Conservation (phyloP, 2,888 invertebrate species). For the Eupithecia pulchellata region DNA sequence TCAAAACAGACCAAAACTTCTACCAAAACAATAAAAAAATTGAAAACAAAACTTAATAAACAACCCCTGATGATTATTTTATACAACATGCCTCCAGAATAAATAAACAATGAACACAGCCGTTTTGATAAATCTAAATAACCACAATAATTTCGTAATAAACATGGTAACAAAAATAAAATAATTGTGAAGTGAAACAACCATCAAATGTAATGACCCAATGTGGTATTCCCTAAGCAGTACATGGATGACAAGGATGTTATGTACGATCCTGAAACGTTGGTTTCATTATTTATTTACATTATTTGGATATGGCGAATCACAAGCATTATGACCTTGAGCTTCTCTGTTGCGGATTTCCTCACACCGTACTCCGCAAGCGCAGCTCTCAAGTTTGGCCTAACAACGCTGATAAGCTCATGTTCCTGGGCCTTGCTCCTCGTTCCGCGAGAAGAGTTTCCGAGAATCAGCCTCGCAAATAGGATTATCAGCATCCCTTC, state of each 20-base stretch:
- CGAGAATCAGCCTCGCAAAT: constrained; percentile 56
- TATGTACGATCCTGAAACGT: constrained; percentile 35
- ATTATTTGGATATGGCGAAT: constrained; percentile 57
- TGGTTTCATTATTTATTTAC: constrained; percentile 47
- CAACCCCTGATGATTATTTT: neutral
- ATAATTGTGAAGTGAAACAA: constrained; percentile 3
- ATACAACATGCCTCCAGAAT: neutral
- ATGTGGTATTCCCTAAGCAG: neutral
- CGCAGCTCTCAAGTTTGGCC: constrained; percentile 27
- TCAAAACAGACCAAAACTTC: neutral
- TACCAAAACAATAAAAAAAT: neutral
- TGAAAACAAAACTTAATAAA: neutral
- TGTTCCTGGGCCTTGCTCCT: constrained; percentile 45
- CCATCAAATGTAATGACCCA: neutral
- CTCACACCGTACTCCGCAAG: constrained; percentile 46
- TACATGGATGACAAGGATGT: constrained; percentile 21
- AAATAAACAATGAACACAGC: neutral
- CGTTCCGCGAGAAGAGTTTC: constrained; percentile 44
- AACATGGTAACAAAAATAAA: neutral
- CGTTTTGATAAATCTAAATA: neutral
- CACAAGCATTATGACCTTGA: constrained; percentile 52
- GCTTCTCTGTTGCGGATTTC: constrained; percentile 53
- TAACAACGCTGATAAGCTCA: constrained; percentile 44
- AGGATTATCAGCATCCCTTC: constrained; percentile 58
- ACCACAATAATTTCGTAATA: neutral